phyloP scores from a whole-genome alignment of 2,888 invertebrate species.

The Cantharis rufa region DNA sequence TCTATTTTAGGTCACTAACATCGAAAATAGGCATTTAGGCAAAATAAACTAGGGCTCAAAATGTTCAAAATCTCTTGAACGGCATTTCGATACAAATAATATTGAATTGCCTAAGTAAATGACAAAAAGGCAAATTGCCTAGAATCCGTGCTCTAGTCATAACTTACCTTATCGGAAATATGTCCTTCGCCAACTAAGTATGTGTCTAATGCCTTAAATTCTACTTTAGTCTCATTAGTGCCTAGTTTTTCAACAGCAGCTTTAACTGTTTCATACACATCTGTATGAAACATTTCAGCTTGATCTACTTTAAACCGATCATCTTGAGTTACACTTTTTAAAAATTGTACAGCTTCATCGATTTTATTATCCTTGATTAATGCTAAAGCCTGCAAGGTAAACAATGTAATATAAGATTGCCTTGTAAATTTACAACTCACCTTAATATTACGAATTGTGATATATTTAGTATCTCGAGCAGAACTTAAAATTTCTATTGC shows the following conservation, averaged over 20 bases:
- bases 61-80: too few species aligned
- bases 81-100: too few species aligned
- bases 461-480: constrained; percentile 63
- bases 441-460: constrained; percentile 72
- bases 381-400: constrained; percentile 56
- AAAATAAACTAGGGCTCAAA: too few species aligned
- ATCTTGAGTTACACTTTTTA: constrained; percentile 62
- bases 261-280: constrained; percentile 62
- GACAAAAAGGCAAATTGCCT: too few species aligned
- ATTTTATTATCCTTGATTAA: constrained; percentile 64
- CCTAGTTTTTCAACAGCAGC: constrained; percentile 56
- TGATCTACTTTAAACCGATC: constrained; percentile 58
- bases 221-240: constrained; percentile 60
- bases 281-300: constrained; percentile 66
- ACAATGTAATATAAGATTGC: not conserved
- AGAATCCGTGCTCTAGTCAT: too few species aligned
- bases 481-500: constrained; percentile 69
- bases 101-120: too few species aligned
- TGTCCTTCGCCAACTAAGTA: constrained; percentile 58
- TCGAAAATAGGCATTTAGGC: too few species aligned
- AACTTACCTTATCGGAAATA: constrained; percentile 39
- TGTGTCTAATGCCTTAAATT: constrained; percentile 62
- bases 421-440: constrained; percentile 46
- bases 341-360: constrained; percentile 66
- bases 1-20: too few species aligned